Evolutionary conservation across 2,888 invertebrate genomes (phyloP), one percentile per base, ranked within the genome.

Genomic region (Leistus spinibarbis): DNA sequence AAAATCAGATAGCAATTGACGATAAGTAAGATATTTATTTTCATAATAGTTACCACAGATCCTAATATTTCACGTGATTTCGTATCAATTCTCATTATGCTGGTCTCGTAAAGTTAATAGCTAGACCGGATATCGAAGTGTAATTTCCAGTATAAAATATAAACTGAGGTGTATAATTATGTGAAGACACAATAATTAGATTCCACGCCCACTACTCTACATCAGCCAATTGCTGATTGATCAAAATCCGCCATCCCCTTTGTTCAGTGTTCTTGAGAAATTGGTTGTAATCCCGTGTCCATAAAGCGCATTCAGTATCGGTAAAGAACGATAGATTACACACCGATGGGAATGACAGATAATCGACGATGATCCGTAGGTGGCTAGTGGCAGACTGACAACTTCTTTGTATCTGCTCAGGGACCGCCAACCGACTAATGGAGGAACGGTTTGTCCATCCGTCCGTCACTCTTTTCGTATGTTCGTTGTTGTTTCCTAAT

Each of bases 381-480:
- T 40, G 40, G 10, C 40, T 66, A 40, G 66, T 66, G 66, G 53
- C 66, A 66, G 66, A 66, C 66, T 66, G 66, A 66, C 66, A 66
- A 66, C 66, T 66, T 54, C 66, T 66, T 66, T 66, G 66, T 66
- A 16, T 5, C n/a, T n/a, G 17, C 53, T 10, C 27, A 40, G 16
- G 53, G 66, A 66, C 57, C 57, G 66, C 66, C 66, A 54, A 66
- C 66, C 17, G 54, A 19, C 17, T 7, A 10, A 40, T 13, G 40
- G 40, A 40, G 40, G 40, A 40, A 40, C 40, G 10, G 40, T 40
- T 13, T 13, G 40, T 40, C 40, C 7, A 7, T 40, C 40, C 40
- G 40, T 40, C 40, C 40, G 40, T 40, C 40, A 40, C 40, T 40
- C 40, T 40, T 40, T 40, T 40, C 40, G 40, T n/a, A n/a, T n/a